These are phyloP conservation scores for rat (Rattus norvegicus) DNA, from an alignment of 2,113 vertebrate genomes.

Conservation along the genomic window DNA sequence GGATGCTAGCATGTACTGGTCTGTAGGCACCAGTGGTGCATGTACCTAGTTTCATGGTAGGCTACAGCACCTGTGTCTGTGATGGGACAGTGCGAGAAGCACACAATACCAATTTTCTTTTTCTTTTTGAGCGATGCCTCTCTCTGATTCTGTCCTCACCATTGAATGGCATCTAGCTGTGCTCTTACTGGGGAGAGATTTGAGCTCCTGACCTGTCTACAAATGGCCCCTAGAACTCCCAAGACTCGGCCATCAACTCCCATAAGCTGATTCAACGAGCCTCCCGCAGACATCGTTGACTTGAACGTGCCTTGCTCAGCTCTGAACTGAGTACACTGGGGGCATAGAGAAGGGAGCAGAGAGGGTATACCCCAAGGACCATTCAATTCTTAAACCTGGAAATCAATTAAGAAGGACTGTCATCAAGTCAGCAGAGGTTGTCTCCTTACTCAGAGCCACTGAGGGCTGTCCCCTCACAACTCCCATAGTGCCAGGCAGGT, in stretches of 20 bases:
- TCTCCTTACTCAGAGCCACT: fast-evolving
- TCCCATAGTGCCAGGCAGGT: neutral
- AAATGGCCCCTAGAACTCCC: neutral
- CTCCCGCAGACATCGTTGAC: neutral
- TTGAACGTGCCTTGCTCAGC: neutral
- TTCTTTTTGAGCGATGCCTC: too few species aligned
- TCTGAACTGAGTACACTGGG: too few species aligned
- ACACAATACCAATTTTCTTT: neutral
- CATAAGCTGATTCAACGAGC: neutral
- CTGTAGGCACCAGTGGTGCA: neutral
- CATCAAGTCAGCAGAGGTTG: neutral
- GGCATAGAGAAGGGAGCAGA: neutral
- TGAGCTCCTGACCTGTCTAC: neutral
- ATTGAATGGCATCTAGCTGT: fast-evolving
- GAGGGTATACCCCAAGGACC: too few species aligned
- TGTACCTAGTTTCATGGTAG: neutral
- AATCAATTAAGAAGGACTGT: neutral
- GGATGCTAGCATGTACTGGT: neutral
- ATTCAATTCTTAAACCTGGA: neutral
- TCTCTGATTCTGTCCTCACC: neutral
- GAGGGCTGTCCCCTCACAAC: neutral
- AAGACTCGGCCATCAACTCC: neutral
- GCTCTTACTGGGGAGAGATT: neutral
- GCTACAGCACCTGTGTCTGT: too few species aligned
- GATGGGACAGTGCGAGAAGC: neutral